Evolutionary conservation across 2,888 invertebrate genomes (phyloP), one percentile per base, ranked within the genome.

Genomic region (Amitus sp.): DNA sequence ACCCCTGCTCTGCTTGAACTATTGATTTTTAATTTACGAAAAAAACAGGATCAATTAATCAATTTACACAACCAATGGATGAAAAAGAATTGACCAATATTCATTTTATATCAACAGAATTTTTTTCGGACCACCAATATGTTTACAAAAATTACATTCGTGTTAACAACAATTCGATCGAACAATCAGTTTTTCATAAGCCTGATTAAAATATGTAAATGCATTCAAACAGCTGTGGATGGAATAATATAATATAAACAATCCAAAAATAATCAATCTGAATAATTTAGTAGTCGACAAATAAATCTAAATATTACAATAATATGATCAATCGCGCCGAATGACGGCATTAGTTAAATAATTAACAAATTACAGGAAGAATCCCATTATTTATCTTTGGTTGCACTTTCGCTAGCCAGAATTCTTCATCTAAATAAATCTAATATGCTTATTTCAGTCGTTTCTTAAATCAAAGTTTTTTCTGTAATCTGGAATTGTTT

Each of bases 401-500:
- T 39, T 43, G 19, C 3, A 7, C 19, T 47, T 37, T 66, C 65
- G 67, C 67, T 70, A 68, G 70, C 34, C 4, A 34, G n/a, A n/a
- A 5, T 34, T 34, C 10, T n/a, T 34, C 10, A 34, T 39, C 39
- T 64, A 20, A 56, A 34, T n/a, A 43, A 54, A 64, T 66, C 64
- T 62, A 52, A 63, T 43, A 10, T 33, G 19, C 15, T 9, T 17
- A 23, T 56, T 42, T 17, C 54, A 70, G 65, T 77, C 73, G 28
- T 75, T 67, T 33, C 77, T 69, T 42, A 71, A 70, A 0, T 84
- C 63, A 0, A 84, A 66, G 34, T 66, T 67, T 7, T 48, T 54
- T 4, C 71, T 70, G 10, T 74, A 65, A 39, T 75, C 75, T 37
- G 77, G 39, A 20, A 79, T 78, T 9, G 78, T 77, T 18, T 73